These are phyloP conservation scores for Eupithecia pulchellata DNA, from an alignment of 2,888 invertebrate species.

Conservation along the genomic window DNA sequence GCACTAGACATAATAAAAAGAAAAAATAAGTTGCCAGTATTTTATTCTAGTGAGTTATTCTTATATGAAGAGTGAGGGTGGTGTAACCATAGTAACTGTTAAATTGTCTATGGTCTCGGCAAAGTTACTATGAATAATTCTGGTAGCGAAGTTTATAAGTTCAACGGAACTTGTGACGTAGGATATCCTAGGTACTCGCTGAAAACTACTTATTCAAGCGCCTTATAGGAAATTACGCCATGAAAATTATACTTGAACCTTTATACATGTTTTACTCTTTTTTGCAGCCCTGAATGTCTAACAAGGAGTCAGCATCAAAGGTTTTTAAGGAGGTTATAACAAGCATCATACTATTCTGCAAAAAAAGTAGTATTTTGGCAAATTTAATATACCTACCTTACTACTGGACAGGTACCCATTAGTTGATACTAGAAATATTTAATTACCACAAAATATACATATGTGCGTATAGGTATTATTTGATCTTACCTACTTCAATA, in stretches of 20 bases:
- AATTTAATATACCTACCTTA: neutral
- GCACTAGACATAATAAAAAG: slow-evolving; percentile 66
- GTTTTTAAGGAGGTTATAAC: neutral
- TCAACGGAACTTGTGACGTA: slow-evolving; percentile 3
- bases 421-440: neutral
- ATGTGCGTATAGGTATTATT: too few species aligned
- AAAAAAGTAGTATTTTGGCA: neutral
- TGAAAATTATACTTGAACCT: neutral
- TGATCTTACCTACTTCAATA: neutral
- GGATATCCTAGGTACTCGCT: neutral
- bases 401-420: neutral
- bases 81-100: slow-evolving; percentile 40
- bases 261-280: too few species aligned
- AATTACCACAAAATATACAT: too few species aligned
- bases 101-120: neutral
- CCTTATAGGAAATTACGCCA: neutral
- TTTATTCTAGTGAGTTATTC: slow-evolving; percentile 80
- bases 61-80: slow-evolving; percentile 68
- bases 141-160: slow-evolving; percentile 1
- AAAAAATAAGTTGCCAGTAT: slow-evolving; percentile 67
- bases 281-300: neutral
- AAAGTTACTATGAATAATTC: slow-evolving; percentile 13
- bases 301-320: neutral
- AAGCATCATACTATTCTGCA: neutral
- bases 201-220: neutral